phyloP scores from a whole-genome alignment of 2,797 vertebrate species.

The Pteronotus mesoamericanus region DNA sequence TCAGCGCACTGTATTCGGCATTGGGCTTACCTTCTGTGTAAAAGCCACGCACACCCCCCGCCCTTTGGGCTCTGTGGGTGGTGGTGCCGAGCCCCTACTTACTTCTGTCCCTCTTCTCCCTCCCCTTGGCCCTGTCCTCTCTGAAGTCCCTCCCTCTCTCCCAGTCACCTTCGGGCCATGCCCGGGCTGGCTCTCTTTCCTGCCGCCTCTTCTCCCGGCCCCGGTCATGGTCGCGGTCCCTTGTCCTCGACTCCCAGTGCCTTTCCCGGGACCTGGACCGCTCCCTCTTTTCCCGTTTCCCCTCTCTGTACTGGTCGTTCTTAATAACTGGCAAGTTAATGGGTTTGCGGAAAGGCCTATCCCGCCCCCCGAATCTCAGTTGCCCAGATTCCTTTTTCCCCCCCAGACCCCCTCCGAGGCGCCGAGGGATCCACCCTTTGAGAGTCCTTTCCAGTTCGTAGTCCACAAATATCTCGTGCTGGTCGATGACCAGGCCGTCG shows the following conservation, averaged over 20 bases:
- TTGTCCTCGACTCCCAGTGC: constrained; percentile 74
- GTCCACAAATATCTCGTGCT: constrained; percentile 94
- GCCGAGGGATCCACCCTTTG: constrained; percentile 93
- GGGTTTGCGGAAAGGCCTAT: constrained; percentile 95
- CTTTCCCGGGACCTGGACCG: constrained; percentile 79
- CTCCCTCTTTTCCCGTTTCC: constrained; percentile 79
- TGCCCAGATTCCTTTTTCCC: constrained; percentile 98
- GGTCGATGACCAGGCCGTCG: constrained; percentile 93
- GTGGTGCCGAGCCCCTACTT: constrained; percentile 81
- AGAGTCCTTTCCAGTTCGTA: constrained; percentile 93
- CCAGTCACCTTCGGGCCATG: constrained; percentile 76
- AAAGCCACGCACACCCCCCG: fast-evolving
- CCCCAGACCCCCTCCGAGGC: constrained; percentile 94
- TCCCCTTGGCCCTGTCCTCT: constrained; percentile 79
- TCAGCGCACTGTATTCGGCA: not conserved
- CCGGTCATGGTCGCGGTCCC: constrained; percentile 82
- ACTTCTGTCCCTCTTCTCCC: constrained; percentile 82
- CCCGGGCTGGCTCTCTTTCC: constrained; percentile 73
- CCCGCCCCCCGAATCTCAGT: constrained; percentile 94
- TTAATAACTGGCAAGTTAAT: constrained; percentile 87
- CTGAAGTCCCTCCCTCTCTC: constrained; percentile 74
- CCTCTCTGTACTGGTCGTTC: constrained; percentile 78
- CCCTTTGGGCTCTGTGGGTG: constrained; percentile 75
- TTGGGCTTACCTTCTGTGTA: fast-evolving
- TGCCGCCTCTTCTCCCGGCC: constrained; percentile 80